Evolutionary conservation across 2,888 invertebrate species (phyloP).

Genomic region (Melanargia galathea): DNA sequence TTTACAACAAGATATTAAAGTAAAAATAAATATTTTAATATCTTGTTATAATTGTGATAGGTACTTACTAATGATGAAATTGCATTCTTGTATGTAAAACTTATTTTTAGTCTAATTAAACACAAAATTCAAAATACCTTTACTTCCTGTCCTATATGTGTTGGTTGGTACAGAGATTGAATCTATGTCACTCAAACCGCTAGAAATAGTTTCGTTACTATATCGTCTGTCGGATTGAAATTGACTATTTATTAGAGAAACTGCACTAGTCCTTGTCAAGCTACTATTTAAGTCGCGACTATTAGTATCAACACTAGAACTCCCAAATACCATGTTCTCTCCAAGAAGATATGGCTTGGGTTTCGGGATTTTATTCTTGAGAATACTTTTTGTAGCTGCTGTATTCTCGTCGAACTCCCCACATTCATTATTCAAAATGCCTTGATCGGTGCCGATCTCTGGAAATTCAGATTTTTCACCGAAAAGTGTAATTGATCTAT

Average conservation of each 20-base stretch:
- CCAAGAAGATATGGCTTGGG: constrained; percentile 89
- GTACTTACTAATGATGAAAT: background rate
- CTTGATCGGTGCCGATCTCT: constrained; percentile 47
- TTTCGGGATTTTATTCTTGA: constrained; percentile 88
- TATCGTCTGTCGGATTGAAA: constrained; percentile 56
- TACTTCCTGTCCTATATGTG: constrained; percentile 54
- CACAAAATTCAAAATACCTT: constrained; percentile 51
- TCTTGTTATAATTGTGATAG: no score
- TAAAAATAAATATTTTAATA: no score
- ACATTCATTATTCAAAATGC: constrained; percentile 50
- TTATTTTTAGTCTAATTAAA: background rate
- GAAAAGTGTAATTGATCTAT: constrained; percentile 85
- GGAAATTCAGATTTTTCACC: constrained; percentile 71
- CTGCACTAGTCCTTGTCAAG: constrained; percentile 54
- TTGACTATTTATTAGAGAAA: constrained; percentile 70
- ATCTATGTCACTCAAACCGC: constrained; percentile 43
- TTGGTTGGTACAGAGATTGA: background rate
- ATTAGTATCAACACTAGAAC: constrained; percentile 42
- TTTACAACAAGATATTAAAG: no score
- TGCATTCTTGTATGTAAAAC: background rate
- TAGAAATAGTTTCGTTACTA: constrained; percentile 50
- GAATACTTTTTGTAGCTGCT: constrained; percentile 85
- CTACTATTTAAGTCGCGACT: constrained; percentile 43
- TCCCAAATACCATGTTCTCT: constrained; percentile 82
- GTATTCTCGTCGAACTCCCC: constrained; percentile 73